A percentile compares a stretch with the other conserved stretches of the same genome.
Conservation (phyloP, 2,797 vertebrate species). For the Micrastur ruficollis region DNA sequence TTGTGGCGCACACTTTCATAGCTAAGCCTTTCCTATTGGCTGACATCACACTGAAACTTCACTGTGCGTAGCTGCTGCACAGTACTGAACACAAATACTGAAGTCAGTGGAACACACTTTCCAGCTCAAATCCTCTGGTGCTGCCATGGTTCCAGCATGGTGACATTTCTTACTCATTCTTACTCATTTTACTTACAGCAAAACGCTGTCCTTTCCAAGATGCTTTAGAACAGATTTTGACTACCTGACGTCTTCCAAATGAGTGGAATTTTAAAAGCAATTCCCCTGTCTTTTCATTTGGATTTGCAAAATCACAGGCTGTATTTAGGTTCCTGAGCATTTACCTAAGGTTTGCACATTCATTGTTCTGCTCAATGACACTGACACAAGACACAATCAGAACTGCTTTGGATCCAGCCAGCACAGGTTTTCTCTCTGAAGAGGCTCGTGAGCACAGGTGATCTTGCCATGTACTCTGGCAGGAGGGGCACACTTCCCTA, state of each 20-base stretch:
- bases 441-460: neutral
- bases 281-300: neutral
- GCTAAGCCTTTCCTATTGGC: neutral
- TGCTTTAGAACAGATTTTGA: neutral
- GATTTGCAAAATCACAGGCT: neutral
- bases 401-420: neutral
- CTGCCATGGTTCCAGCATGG: rapidly evolving
- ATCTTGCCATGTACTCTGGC: rapidly evolving
- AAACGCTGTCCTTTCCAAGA: neutral
- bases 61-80: rapidly evolving
- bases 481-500: neutral
- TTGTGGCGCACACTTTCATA: rapidly evolving
- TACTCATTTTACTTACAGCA: too few relatives aligned
- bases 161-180: neutral
- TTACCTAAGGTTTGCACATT: neutral
- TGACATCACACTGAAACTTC: neutral
- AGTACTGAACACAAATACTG: neutral
- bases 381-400: neutral
- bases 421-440: neutral
- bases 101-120: neutral
- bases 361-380: neutral
- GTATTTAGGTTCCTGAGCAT: neutral
- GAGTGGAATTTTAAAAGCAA: neutral
- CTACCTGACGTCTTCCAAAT: neutral
- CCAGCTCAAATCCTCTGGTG: neutral